Conservation (phyloP, 2,797 vertebrate genomes). For the Trachops cirrhosus region DNA sequence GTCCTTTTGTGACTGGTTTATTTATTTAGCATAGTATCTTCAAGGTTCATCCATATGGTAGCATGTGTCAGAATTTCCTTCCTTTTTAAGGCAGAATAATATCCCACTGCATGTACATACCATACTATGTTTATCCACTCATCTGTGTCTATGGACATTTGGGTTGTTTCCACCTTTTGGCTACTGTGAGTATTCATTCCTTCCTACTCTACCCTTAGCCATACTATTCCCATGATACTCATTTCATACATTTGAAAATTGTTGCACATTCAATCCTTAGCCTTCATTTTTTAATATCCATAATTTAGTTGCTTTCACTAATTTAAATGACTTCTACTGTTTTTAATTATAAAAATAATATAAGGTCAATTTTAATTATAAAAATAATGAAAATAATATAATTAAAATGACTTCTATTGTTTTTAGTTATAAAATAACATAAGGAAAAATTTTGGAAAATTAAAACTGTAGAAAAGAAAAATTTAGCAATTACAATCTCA, state of each 20-base stretch:
- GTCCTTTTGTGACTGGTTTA: background rate
- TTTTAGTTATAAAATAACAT: constrained; percentile 43
- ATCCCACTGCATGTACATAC: background rate
- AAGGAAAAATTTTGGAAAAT: background rate
- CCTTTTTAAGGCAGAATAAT: background rate
- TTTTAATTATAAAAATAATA: constrained; percentile 46
- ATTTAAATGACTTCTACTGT: background rate
- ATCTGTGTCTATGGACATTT: background rate
- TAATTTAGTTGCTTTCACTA: constrained; percentile 9
- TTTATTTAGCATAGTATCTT: background rate
- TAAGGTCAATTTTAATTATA: constrained; percentile 1
- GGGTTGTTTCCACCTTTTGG: background rate
- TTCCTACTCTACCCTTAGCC: background rate
- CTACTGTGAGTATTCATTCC: background rate
- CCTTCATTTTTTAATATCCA: background rate
- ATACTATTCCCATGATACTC: background rate
- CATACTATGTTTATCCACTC: background rate
- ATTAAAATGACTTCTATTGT: background rate
- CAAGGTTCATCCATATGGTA: background rate
- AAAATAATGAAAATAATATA: background rate
- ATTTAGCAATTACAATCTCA: background rate
- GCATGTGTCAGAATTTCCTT: background rate
- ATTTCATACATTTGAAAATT: background rate
- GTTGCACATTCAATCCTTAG: background rate
- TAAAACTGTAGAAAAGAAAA: constrained; percentile 24